These are phyloP conservation scores for Nephrotoma guestfalica DNA, from an alignment of 2,888 invertebrate genomes.

Conservation along the genomic window DNA sequence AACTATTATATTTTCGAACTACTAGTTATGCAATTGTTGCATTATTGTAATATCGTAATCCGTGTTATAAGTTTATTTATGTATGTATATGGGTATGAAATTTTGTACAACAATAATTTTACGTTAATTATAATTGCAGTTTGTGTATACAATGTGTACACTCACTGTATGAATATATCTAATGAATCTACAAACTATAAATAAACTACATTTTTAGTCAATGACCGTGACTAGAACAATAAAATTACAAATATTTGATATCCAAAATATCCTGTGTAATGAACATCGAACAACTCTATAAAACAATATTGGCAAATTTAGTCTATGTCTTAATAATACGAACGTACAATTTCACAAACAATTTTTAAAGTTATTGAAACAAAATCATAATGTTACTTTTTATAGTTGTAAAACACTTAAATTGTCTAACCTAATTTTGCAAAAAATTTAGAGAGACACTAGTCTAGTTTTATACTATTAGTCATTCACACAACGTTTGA, in stretches of 20 bases:
- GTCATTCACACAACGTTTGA: background rate
- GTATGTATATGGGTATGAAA: background rate
- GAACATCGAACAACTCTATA: background rate
- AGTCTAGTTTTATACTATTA: background rate
- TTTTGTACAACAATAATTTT: conserved; percentile 7
- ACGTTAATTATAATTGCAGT: conserved; percentile 1
- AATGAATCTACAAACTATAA: background rate
- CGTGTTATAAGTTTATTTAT: background rate
- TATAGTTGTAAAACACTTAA: background rate
- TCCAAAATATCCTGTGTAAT: background rate
- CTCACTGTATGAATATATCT: background rate
- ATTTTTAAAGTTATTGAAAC: background rate
- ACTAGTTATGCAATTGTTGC: background rate
- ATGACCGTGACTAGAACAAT: background rate
- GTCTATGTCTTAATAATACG: background rate
- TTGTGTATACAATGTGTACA: background rate
- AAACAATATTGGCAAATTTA: background rate
- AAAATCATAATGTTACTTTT: background rate
- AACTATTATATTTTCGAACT: background rate
- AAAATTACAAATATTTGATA: background rate
- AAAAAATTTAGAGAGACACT: background rate
- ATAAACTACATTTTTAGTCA: background rate
- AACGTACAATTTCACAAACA: background rate
- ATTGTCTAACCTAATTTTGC: background rate
- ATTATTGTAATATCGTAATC: background rate